Evolutionary conservation across 2,113 vertebrate genomes (phyloP), one percentile per base, ranked within the genome.

Genomic region (Empidonax traillii): DNA sequence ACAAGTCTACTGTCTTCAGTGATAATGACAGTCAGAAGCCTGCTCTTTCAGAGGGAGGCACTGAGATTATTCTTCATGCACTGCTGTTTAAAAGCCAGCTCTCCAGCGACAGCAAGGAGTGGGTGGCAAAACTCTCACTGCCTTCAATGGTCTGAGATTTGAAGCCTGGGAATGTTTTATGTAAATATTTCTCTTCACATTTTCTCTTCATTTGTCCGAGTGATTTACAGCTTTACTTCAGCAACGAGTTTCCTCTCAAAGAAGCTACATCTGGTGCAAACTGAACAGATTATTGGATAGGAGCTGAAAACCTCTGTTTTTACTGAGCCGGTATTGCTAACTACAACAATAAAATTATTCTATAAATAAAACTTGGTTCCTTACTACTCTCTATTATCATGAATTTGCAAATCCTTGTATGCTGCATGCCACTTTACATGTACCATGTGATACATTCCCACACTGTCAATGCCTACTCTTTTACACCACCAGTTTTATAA

Each of bases 111-210:
- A 80, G 71, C 1, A 10, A 91, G 73, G 71, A 89, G 78, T 87
- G 89, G 81, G 96, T 92, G 84, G 69, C 21, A 82, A 95, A 96
- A 96, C 51, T 85, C 89, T 79, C 77, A 49, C 78, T 93, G 75
- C 83, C 86, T 93, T 89, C 81, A 61, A 76, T 97, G 88, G 91
- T 89, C 90, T 89, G 78, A 82, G 85, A 92, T 93, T 74, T 90
- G 76, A 51, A 95, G 79, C 59, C 82, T 91, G 80, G 44, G n/a
- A 84, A 93, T 75, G 55, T 82, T 87, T 94, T 47, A 95, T 69
- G 78, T 94, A 94, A 95, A 97, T 91, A 96, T 90, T 95, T 95
- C 80, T 91, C 76, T 84, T 96, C 93, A 89, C 93, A 89, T 96
- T 91, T 91, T 91, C 87, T 85, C 62, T 94, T 96, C 78, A 69